Evolutionary conservation across 1,140 invertebrate genomes (phyloP).

Genomic region (Danaus melanippus): DNA sequence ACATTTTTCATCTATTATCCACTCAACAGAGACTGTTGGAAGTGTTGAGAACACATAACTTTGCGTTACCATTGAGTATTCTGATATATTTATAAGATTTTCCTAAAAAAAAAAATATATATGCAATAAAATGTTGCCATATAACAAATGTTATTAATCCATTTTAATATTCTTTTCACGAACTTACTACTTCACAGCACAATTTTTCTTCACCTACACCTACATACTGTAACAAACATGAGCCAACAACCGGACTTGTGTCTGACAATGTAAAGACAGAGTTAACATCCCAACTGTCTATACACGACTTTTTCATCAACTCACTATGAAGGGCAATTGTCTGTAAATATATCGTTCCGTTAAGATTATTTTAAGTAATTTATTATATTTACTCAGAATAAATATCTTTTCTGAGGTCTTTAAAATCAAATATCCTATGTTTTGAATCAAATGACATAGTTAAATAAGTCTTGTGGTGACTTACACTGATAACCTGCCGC

Average conservation of each 20-base stretch:
- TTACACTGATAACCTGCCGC: constrained; percentile 63
- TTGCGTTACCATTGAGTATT: constrained; percentile 52
- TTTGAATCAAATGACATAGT: no score
- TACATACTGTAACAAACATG: constrained; percentile 41
- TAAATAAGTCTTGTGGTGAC: constrained; percentile 17
- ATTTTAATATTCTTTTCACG: not conserved
- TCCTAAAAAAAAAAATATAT: constrained; percentile 43
- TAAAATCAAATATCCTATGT: no score
- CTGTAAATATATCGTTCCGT: constrained; percentile 26
- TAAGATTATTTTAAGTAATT: not conserved
- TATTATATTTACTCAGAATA: not conserved
- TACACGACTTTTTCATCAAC: constrained; percentile 58
- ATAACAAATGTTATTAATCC: constrained; percentile 1
- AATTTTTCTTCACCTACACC: constrained; percentile 58
- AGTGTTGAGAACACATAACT: constrained; percentile 46
- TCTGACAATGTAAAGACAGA: constrained; percentile 54
- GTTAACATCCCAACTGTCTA: constrained; percentile 66
- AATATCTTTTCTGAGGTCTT: not conserved
- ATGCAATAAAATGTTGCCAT: constrained; percentile 6
- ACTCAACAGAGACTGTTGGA: constrained; percentile 59
- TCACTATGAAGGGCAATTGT: constrained; percentile 59
- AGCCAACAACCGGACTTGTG: constrained; percentile 57
- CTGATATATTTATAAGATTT: constrained; percentile 50
- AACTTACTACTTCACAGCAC: constrained; percentile 50
- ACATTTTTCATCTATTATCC: constrained; percentile 66